Conservation (phyloP, 2,797 vertebrate genomes). For the Chelidonichthys spinosus region DNA sequence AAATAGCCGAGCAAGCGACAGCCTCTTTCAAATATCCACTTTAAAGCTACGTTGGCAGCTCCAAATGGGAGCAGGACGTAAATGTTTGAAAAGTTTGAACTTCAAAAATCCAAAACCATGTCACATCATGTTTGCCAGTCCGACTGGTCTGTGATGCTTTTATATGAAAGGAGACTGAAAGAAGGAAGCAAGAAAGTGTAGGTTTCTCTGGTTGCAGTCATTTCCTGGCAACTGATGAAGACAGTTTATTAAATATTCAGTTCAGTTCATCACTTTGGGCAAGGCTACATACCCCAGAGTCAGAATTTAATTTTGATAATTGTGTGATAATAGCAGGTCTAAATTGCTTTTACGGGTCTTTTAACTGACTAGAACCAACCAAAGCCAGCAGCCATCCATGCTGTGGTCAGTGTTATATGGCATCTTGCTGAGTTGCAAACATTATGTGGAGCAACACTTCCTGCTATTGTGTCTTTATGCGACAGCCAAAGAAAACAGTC, state of each 20-base stretch:
- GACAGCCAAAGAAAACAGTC: not conserved
- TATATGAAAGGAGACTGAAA: conserved; percentile 13
- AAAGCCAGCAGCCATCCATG: conserved; percentile 5
- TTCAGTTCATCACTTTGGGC: conserved; percentile 3
- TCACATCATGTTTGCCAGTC: conserved; percentile 17
- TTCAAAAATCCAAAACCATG: conserved; percentile 8
- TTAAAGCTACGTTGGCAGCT: conserved; percentile 19
- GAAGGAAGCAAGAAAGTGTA: not conserved
- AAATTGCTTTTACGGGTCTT: not conserved
- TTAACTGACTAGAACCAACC: conserved; percentile 6
- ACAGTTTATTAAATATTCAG: conserved; percentile 9
- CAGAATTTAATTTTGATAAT: not conserved
- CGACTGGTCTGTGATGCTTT: conserved; percentile 21
- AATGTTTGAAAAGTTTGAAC: conserved; percentile 14
- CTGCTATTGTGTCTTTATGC: conserved; percentile 14
- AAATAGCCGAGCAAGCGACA: conserved; percentile 25
- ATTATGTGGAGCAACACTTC: conserved; percentile 3
- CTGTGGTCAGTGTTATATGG: not conserved
- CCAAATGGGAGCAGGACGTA: not conserved
- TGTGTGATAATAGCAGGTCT: not conserved
- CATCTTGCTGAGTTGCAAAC: not conserved
- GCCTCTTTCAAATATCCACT: conserved; percentile 4
- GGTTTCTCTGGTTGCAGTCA: conserved; percentile 1
- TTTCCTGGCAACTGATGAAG: conserved; percentile 2
- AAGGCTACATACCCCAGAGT: not conserved